Conservation (phyloP, 2,797 vertebrate genomes). For the Borostomias antarcticus region DNA sequence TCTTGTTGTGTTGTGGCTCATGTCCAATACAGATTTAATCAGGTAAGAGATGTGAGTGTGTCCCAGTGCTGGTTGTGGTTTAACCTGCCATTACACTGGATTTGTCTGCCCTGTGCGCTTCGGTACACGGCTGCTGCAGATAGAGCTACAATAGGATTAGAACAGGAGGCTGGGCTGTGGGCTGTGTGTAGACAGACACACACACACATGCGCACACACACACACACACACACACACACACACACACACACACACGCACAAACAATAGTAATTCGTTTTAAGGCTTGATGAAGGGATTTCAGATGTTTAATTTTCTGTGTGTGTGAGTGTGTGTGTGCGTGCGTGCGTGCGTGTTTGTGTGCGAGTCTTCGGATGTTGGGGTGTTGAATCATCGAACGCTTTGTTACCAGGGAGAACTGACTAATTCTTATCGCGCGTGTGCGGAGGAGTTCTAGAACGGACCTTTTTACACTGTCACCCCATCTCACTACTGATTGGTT, state of each 20-base stretch:
- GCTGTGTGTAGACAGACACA: neutral
- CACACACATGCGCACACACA: neutral
- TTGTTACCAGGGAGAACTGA: neutral
- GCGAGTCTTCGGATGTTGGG: neutral
- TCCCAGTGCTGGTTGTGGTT: slow-evolving; percentile 38
- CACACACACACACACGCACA: slow-evolving; percentile 7
- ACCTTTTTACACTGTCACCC: neutral
- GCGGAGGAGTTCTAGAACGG: neutral
- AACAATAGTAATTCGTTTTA: slow-evolving; percentile 38
- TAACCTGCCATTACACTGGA: slow-evolving; percentile 31
- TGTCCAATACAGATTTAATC: slow-evolving; percentile 42
- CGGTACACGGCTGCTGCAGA: slow-evolving; percentile 22
- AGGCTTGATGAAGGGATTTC: slow-evolving; percentile 48
- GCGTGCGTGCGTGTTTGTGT: too few relatives aligned
- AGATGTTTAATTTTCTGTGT: slow-evolving; percentile 32
- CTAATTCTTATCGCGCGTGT: neutral
- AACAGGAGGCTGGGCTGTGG: slow-evolving; percentile 16
- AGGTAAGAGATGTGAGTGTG: slow-evolving; percentile 13
- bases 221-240: slow-evolving; percentile 1
- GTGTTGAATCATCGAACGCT: neutral
- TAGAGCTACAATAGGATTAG: slow-evolving; percentile 51
- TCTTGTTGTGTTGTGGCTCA: slow-evolving; percentile 7
- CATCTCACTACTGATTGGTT: neutral
- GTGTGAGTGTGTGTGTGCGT: neutral
- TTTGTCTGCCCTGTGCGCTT: slow-evolving; percentile 24